Percentiles rank a stretch among this genome's conserved stretches.
phyloP scores from a whole-genome alignment of 2,797 vertebrate genomes.

The Alauda arvensis region DNA sequence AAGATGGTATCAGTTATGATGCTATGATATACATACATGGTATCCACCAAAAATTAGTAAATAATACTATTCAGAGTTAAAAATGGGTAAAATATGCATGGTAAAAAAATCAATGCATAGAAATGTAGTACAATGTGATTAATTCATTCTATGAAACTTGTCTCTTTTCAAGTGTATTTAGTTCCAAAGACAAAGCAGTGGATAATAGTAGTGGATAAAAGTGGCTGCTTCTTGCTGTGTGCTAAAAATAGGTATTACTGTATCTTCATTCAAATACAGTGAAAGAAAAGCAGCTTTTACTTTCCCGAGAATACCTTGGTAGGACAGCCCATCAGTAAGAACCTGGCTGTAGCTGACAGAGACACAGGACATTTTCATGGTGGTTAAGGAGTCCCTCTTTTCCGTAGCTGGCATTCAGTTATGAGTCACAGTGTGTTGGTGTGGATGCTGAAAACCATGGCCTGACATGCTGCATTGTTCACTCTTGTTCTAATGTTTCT shows the following conservation, averaged over 20 bases:
- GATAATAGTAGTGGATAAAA: not conserved
- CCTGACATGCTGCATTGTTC: not conserved
- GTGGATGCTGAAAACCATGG: not conserved
- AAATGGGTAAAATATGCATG: not conserved
- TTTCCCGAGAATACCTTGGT: not conserved
- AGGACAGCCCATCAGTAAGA: not conserved
- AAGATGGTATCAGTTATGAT: not conserved
- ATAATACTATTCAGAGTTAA: not conserved
- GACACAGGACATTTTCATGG: accelerated
- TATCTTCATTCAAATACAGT: not conserved
- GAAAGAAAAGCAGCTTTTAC: not conserved
- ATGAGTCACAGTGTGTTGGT: not conserved
- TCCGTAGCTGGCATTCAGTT: not conserved
- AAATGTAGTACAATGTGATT: not conserved
- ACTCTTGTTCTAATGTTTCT: not conserved
- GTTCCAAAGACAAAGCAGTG: not conserved
- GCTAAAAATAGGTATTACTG: not conserved
- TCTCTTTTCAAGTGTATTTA: not conserved
- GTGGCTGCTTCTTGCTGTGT: not conserved
- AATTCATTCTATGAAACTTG: not conserved
- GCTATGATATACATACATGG: too few relatives aligned
- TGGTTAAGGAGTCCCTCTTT: not conserved
- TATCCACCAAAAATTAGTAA: not conserved
- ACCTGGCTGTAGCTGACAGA: not conserved
- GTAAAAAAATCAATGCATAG: accelerated